phyloP scores from a whole-genome alignment of 2,797 vertebrate genomes.

The Ctenopoma multispine region DNA sequence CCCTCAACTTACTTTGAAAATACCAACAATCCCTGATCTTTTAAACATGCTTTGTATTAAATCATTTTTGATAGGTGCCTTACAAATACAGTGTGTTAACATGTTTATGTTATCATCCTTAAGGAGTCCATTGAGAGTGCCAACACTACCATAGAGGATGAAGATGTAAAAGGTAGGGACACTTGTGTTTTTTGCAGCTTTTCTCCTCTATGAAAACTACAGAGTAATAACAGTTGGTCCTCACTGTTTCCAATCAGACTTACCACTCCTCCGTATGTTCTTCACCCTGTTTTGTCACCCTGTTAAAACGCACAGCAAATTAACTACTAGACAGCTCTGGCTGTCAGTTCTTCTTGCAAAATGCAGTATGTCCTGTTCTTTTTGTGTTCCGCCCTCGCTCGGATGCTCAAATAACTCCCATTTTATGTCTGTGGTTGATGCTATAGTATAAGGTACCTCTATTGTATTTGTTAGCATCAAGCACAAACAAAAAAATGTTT shows the following conservation, averaged over 20 bases:
- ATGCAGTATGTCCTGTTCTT: slow-evolving; percentile 29
- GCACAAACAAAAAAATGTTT: background rate
- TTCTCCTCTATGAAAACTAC: background rate
- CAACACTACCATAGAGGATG: slow-evolving; percentile 97
- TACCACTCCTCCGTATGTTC: slow-evolving; percentile 16
- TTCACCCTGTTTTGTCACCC: slow-evolving; percentile 15
- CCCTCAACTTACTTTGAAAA: background rate
- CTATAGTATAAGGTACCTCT: too few species aligned
- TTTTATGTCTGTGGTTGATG: slow-evolving; percentile 25
- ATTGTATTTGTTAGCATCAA: background rate
- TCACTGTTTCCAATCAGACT: background rate
- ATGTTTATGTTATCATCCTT: slow-evolving; percentile 29
- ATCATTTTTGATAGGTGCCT: background rate
- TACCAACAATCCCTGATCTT: background rate
- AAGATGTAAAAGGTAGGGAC: slow-evolving; percentile 93
- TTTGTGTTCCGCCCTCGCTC: slow-evolving; percentile 15
- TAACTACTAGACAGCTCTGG: slow-evolving; percentile 1
- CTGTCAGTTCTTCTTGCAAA: slow-evolving; percentile 23
- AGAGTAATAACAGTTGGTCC: background rate
- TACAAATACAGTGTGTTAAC: background rate
- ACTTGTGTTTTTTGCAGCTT: background rate
- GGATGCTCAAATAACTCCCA: slow-evolving; percentile 11
- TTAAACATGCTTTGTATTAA: background rate
- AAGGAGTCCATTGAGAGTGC: slow-evolving; percentile 96
- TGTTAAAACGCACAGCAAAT: slow-evolving; percentile 11